Conservation (phyloP, 2,888 invertebrate species). For the Frankliniella intonsa region DNA sequence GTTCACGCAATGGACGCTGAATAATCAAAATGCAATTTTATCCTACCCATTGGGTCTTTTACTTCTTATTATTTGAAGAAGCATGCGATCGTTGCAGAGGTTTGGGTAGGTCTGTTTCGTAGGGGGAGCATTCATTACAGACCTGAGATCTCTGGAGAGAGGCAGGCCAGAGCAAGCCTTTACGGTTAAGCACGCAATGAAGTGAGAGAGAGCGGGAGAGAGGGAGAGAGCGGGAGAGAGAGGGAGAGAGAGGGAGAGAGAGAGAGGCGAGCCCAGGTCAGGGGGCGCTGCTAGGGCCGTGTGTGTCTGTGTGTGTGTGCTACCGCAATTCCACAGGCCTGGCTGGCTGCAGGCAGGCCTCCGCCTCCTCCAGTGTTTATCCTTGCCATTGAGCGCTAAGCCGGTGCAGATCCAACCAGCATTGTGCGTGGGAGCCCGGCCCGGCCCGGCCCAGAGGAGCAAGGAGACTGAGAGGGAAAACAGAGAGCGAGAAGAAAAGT, state of each 20-base stretch:
- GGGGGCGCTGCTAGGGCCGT: background rate
- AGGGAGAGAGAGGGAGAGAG: background rate
- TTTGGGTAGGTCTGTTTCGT: background rate
- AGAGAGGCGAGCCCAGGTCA: background rate
- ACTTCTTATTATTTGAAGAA: too few species aligned
- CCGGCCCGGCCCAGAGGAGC: background rate
- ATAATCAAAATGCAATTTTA: too few species aligned
- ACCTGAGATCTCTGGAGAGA: too few species aligned
- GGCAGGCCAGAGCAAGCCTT: too few species aligned
- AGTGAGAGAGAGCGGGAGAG: background rate
- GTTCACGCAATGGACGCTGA: too few species aligned
- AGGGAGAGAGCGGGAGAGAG: background rate
- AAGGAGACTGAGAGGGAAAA: background rate
- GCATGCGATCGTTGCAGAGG: too few species aligned
- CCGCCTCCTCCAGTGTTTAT: conserved; percentile 3
- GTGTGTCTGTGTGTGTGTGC: background rate
- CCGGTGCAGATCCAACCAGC: conserved; percentile 1
- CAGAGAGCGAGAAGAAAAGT: background rate
- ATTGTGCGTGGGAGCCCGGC: background rate
- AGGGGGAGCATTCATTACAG: too few species aligned
- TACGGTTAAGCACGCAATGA: too few species aligned
- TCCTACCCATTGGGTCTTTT: too few species aligned
- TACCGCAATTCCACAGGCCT: background rate
- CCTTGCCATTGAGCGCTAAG: conserved; percentile 5
- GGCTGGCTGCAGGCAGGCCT: too few species aligned